Percentiles rank a stretch among this genome's conserved stretches.
Conservation (phyloP, 2,888 invertebrate genomes). For the Gryllus longicercus region DNA sequence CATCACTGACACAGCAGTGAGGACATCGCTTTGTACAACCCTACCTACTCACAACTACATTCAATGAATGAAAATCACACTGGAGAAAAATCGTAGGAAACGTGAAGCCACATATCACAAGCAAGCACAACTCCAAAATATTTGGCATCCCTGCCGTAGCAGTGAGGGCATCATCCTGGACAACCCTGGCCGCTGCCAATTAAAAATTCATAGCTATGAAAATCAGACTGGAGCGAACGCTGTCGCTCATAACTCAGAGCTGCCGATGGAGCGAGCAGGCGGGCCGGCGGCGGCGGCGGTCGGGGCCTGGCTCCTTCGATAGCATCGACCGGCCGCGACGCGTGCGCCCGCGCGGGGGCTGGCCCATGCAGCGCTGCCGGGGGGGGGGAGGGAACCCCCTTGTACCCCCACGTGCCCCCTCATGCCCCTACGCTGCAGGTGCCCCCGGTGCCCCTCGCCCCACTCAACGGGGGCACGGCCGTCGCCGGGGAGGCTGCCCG, state of each 20-base stretch:
- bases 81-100: too few relatives aligned
- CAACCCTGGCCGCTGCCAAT: not conserved
- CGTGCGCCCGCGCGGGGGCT: not conserved
- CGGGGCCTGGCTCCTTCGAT: too few relatives aligned
- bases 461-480: not conserved
- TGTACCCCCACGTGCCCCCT: not conserved
- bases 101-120: too few relatives aligned
- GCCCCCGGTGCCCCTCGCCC: not conserved
- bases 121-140: too few relatives aligned
- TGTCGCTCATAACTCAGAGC: not conserved
- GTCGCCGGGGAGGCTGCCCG: not conserved
- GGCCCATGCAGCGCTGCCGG: not conserved
- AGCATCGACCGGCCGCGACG: not conserved
- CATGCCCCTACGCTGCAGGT: not conserved
- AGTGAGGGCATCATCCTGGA: too few relatives aligned
- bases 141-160: too few relatives aligned
- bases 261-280: too few relatives aligned
- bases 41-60: too few relatives aligned
- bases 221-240: conserved; percentile 6
- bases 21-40: too few relatives aligned
- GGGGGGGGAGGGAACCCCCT: not conserved
- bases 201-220: conserved; percentile 10
- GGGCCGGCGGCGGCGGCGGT: too few relatives aligned
- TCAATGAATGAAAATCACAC: too few relatives aligned
- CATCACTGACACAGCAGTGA: too few relatives aligned